phyloP scores from a whole-genome alignment of 2,888 invertebrate genomes.

The Athrips mouffetella region DNA sequence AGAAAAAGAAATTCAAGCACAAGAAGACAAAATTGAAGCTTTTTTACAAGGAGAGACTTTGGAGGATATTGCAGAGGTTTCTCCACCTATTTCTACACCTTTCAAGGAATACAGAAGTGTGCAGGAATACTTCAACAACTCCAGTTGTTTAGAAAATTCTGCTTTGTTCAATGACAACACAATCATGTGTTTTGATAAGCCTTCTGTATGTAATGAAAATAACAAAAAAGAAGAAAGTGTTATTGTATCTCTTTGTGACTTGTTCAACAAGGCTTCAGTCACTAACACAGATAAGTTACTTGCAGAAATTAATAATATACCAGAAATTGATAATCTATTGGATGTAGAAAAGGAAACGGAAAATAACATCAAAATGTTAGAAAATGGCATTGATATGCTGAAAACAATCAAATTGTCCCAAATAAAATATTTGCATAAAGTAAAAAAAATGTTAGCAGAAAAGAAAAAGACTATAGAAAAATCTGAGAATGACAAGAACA shows the following conservation, averaged over 20 bases:
- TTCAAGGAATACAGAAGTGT: slow-evolving; percentile 59
- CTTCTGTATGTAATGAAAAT: slow-evolving; percentile 32
- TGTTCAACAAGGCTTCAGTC: slow-evolving; percentile 55
- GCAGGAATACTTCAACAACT: slow-evolving; percentile 52
- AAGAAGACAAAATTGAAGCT: slow-evolving; percentile 42
- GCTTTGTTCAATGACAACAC: slow-evolving; percentile 47
- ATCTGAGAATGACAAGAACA: slow-evolving; percentile 30
- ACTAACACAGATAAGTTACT: slow-evolving; percentile 34
- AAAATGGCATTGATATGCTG: slow-evolving; percentile 43
- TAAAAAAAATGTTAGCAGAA: slow-evolving; percentile 47
- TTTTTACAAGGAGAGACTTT: slow-evolving; percentile 39
- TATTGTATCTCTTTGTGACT: slow-evolving; percentile 58
- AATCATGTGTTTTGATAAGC: slow-evolving; percentile 57
- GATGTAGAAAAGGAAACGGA: slow-evolving; percentile 47
- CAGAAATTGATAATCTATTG: slow-evolving; percentile 47
- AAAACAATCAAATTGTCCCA: slow-evolving; percentile 49
- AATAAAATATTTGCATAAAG: slow-evolving; percentile 42
- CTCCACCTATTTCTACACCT: slow-evolving; percentile 60
- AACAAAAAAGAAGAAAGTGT: slow-evolving; percentile 55
- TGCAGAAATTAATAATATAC: slow-evolving; percentile 45
- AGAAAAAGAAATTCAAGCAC: slow-evolving; percentile 57
- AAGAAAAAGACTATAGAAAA: slow-evolving; percentile 29
- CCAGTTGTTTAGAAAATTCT: slow-evolving; percentile 45
- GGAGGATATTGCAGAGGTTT: slow-evolving; percentile 50
- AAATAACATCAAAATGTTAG: slow-evolving; percentile 47